Evolutionary conservation across 2,113 vertebrate genomes (phyloP).

Genomic region (Tychaedon coryphoeus): DNA sequence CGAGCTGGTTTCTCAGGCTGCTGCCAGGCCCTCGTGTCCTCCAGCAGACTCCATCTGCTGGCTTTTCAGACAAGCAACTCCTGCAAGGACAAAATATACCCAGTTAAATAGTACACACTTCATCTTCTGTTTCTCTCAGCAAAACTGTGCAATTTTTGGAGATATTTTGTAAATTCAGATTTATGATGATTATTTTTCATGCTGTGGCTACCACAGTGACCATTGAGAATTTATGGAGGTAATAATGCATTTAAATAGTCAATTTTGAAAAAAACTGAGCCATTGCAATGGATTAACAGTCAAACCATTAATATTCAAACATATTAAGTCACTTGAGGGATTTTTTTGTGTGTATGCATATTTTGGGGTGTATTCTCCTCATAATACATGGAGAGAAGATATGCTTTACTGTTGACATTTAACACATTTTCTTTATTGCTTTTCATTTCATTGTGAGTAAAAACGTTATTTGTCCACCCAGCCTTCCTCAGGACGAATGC

Average conservation of each 20-base stretch:
- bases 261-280: constrained; percentile 24
- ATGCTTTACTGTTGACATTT: constrained; percentile 54
- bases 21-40: not conserved
- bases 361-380: constrained; percentile 51
- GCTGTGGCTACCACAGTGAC: constrained; percentile 29
- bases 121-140: constrained; percentile 62
- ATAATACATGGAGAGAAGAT: constrained; percentile 17
- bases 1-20: not conserved
- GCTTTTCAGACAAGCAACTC: constrained; percentile 5
- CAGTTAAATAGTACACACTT: constrained; percentile 9
- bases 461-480: constrained; percentile 57
- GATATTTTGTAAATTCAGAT: constrained; percentile 65
- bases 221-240: constrained; percentile 38
- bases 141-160: constrained; percentile 58
- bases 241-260: constrained; percentile 31
- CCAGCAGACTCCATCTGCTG: constrained; percentile 49
- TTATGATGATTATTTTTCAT: constrained; percentile 44
- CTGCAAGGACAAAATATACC: constrained; percentile 43
- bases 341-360: not conserved
- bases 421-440: constrained; percentile 60
- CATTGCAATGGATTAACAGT: constrained; percentile 10
- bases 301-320: constrained; percentile 48
- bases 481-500: constrained; percentile 32
- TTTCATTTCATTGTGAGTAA: constrained; percentile 50
- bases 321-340: constrained; percentile 42